Conservation (phyloP, 1,140 invertebrate genomes). For the Ectropis grisescens region DNA sequence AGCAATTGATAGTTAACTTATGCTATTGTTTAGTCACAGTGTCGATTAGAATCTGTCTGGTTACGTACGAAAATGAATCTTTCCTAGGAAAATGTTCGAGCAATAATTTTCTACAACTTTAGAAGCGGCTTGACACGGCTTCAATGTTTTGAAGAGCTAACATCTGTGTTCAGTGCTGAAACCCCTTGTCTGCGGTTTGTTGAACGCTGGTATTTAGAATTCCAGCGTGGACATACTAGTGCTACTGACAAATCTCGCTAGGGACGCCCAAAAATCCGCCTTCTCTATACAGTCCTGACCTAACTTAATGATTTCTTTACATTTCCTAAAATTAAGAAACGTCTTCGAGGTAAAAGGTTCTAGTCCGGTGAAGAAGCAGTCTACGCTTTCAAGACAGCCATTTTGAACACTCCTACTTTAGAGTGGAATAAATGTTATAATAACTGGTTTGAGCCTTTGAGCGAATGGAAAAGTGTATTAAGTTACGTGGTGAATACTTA, state of each 20-base stretch:
- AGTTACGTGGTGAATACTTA: slow-evolving; percentile 1
- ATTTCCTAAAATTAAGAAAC: slow-evolving; percentile 1
- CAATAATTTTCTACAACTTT: slow-evolving; percentile 5
- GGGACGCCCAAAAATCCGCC: slow-evolving; percentile 3
- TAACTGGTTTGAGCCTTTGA: too few species aligned
- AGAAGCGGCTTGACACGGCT: slow-evolving; percentile 1
- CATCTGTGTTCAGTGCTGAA: slow-evolving; percentile 1
- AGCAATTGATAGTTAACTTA: background rate
- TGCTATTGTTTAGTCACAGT: too few species aligned
- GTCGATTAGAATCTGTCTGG: slow-evolving; percentile 2
- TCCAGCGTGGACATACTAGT: slow-evolving; percentile 7
- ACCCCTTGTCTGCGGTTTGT: slow-evolving; percentile 4
- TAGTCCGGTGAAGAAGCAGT: background rate
- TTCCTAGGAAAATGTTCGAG: slow-evolving; percentile 4
- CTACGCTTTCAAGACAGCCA: background rate
- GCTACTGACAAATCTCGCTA: slow-evolving; percentile 7
- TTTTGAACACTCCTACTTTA: background rate
- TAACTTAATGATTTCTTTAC: slow-evolving; percentile 1
- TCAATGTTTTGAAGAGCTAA: slow-evolving; percentile 4
- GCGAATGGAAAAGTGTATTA: slow-evolving; percentile 1
- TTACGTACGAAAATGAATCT: slow-evolving; percentile 3
- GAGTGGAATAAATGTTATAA: slow-evolving; percentile 1
- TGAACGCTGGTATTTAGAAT: slow-evolving; percentile 9
- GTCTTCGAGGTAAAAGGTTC: background rate
- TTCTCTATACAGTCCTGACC: slow-evolving; percentile 3